Base-by-base conservation (phyloP, 2,888 invertebrate species). In the Stenchaetothrips biformis region DNA sequence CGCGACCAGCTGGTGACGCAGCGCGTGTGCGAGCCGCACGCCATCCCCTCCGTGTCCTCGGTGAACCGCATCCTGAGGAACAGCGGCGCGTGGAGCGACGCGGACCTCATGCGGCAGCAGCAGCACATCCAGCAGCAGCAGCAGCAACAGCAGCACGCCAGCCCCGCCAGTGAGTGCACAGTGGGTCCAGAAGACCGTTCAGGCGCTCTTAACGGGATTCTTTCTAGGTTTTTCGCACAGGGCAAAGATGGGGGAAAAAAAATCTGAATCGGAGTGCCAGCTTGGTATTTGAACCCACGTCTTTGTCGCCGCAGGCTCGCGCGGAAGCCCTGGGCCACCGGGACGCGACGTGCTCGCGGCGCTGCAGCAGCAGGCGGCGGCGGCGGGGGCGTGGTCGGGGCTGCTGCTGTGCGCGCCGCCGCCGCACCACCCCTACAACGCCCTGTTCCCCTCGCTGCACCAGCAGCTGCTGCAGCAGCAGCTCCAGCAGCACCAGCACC, bases 11-110 rank as follows among this genome's bases (percentile, higher is more conserved):
- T 98, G 83, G 91, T 97, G 80, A 92, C 94, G 78, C 96, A 97
- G 85, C 91, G 96, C 81, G 94, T 97, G 83, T 97, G 97, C 85
- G 97, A 97, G 86, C 94, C 95, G 0, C 94, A 93, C 86, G 93
- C 94, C 82, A 94, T 97, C 84, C 98, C 98, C 0, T 96, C 96
- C 11, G 96, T 98, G 84, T 96, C 96, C 82, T 97, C 96, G 0
- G 97, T 98, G 81, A 98, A 98, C 88, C 90, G 97, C 83, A 97
- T 98, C 84, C 89, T 98, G 77, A 90, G 97, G 82, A 95, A 95
- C 87, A 94, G 95, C 82, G 95, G 95, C 0, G 91, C 94, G 7
- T 94, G 94, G 92, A 92, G 92, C 13, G 93, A 93, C 83, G 86
- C 87, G 21, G 91, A 91, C 82, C 86, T 87, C 86, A 74, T 74